Base-by-base conservation (phyloP, 2,888 invertebrate species). In the Drosophila infuscata region DNA sequence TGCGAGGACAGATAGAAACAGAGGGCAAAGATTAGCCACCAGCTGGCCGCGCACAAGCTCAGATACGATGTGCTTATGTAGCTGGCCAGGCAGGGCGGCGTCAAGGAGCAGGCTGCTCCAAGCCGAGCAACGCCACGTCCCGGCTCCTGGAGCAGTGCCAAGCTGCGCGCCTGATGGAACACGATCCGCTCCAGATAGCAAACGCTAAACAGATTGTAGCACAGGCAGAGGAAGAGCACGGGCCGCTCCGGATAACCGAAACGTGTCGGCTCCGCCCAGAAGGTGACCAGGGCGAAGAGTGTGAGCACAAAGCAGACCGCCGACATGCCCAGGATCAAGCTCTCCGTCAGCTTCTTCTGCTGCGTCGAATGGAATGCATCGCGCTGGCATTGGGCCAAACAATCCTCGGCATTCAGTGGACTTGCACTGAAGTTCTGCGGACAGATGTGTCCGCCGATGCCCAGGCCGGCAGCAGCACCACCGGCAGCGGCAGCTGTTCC, bases 221-320 rank as follows among this genome's bases (percentile, higher is more conserved):
- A 98, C 1, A 97, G 95, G 7, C 98, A 97, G 73, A 98, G 94
- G 94, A 97, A 98, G 68, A 98, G 96, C 46, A 98, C 96, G 0
- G 98, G 98, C 52, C 98, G 94, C 91, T 98, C 98, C 0, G 99
- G 99, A 93, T 98, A 99, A 48, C 97, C 95, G 92, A 98, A 99
- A 61, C 99, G 94, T 43, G 96, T 95, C 36, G 97, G 97, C 91
- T 98, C 98, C 48, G 98, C 96, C 94, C 97, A 95, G 93, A 98
- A 98, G 0, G 99, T 98, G 58, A 97, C 94, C 82, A 97, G 93
- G 0, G 97, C 96, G 92, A 98, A 98, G 0, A 96, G 94, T 0
- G 98, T 97, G 20, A 98, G 96, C 1, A 96, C 94, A 88, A 97
- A 95, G 74, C 97, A 96, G 35, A 97, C 93, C 92, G 96, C 96